Evolutionary conservation across 2,797 vertebrate species (phyloP).

Genomic region (Coregonus sp.): DNA sequence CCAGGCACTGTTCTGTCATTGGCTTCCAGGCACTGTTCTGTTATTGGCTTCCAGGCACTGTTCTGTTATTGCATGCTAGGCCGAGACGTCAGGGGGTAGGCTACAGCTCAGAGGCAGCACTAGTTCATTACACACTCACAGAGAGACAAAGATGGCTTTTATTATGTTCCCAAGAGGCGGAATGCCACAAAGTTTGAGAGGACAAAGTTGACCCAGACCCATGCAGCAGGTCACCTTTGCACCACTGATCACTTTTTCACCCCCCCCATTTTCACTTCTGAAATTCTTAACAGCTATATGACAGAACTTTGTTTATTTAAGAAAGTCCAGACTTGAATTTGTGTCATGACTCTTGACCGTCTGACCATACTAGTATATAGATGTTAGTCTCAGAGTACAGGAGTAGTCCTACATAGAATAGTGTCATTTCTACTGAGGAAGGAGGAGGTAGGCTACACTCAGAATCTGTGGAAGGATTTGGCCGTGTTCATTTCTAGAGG

Average conservation of each 20-base stretch:
- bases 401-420: not conserved
- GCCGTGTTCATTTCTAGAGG: not conserved
- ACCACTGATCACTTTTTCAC: not conserved
- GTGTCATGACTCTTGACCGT: slow-evolving; percentile 22
- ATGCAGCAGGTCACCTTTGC: not conserved
- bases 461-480: not conserved
- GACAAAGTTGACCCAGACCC: slow-evolving; percentile 4
- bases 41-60: slow-evolving; percentile 7
- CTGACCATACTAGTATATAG: not conserved
- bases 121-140: not conserved
- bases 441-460: no score
- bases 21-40: slow-evolving; percentile 3
- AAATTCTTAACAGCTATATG: slow-evolving; percentile 11
- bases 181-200: not conserved
- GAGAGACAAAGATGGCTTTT: slow-evolving; percentile 13
- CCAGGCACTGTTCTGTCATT: not conserved
- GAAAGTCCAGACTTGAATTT: slow-evolving; percentile 14
- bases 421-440: not conserved
- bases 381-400: not conserved
- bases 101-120: not conserved
- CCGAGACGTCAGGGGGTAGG: not conserved
- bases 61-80: slow-evolving; percentile 1
- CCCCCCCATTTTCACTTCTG: not conserved
- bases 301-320: slow-evolving; percentile 31
- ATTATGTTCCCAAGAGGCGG: not conserved